phyloP scores from a whole-genome alignment of 1,140 invertebrate genomes.

The Halyomorpha halys region DNA sequence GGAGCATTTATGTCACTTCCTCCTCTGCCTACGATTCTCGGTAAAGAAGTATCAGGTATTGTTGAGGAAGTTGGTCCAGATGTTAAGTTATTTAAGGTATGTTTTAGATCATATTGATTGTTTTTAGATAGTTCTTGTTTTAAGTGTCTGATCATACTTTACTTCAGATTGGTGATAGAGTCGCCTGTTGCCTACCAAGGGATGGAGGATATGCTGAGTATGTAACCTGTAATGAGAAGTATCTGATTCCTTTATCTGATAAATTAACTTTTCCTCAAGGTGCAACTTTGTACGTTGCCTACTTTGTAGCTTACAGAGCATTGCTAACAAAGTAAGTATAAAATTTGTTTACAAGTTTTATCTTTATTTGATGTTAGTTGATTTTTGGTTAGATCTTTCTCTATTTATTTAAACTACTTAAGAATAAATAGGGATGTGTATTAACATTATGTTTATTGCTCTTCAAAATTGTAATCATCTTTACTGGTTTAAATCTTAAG shows the following conservation, averaged over 20 bases:
- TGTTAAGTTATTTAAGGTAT: constrained; percentile 41
- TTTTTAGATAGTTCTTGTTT: not conserved
- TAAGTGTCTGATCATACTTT: not conserved
- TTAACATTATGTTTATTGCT: too few species aligned
- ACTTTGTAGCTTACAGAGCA: constrained; percentile 47
- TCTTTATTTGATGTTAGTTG: too few species aligned
- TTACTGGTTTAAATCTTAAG: too few species aligned
- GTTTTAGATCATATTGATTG: not conserved
- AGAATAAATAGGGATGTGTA: too few species aligned
- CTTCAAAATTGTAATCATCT: too few species aligned
- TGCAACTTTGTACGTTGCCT: constrained; percentile 46
- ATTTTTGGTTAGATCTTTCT: too few species aligned
- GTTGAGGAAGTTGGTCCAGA: constrained; percentile 40
- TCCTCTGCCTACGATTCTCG: constrained; percentile 43
- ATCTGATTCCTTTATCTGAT: constrained; percentile 37
- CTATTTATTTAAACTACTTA: too few species aligned
- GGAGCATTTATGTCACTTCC: constrained; percentile 39
- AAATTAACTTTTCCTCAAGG: constrained; percentile 43
- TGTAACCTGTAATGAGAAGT: constrained; percentile 33
- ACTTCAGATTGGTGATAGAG: constrained; percentile 43
- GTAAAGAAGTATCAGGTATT: constrained; percentile 44
- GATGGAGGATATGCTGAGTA: constrained; percentile 46
- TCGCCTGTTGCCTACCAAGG: constrained; percentile 35
- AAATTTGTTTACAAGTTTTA: not conserved
- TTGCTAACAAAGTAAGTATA: constrained; percentile 38